Conservation (phyloP, 2,888 invertebrate species). For the Thereva nobilitata region DNA sequence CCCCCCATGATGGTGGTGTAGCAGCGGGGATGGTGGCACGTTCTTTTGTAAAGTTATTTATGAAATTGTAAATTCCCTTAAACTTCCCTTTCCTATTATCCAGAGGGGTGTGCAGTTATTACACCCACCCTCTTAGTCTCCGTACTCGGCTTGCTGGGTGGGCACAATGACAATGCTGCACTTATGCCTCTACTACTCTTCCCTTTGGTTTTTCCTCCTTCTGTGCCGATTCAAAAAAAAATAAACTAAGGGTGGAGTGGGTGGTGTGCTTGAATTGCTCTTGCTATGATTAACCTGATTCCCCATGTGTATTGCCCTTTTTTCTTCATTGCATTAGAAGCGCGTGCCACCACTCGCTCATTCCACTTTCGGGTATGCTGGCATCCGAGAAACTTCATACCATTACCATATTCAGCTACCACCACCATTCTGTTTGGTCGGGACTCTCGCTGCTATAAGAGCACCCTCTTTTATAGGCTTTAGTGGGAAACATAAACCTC, state of each 20-base stretch:
- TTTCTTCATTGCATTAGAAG: slow-evolving; percentile 17
- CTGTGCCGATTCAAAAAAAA: not conserved
- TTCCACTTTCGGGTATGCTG: not conserved
- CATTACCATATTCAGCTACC: not conserved
- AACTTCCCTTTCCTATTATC: slow-evolving; percentile 36
- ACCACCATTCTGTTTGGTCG: too few relatives aligned
- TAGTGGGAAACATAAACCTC: not conserved
- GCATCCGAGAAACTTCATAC: slow-evolving; percentile 21
- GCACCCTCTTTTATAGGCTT: not conserved
- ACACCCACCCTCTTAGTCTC: slow-evolving; percentile 5
- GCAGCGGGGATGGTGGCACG: not conserved
- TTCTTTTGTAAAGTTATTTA: slow-evolving; percentile 44
- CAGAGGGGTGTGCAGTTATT: not conserved
- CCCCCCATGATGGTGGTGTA: not conserved
- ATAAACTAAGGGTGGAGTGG: slow-evolving; percentile 13
- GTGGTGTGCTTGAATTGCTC: slow-evolving; percentile 11
- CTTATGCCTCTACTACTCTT: slow-evolving; percentile 2
- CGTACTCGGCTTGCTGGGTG: not conserved
- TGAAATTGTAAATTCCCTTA: slow-evolving; percentile 47
- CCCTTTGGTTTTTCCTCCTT: not conserved
- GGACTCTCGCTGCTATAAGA: not conserved
- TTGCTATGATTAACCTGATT: slow-evolving; percentile 46
- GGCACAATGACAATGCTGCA: slow-evolving; percentile 31
- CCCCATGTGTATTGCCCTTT: slow-evolving; percentile 43
- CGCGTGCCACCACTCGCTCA: slow-evolving; percentile 20